Base-by-base conservation (phyloP, 2,113 vertebrate genomes). In the Stigmatopora argus region DNA sequence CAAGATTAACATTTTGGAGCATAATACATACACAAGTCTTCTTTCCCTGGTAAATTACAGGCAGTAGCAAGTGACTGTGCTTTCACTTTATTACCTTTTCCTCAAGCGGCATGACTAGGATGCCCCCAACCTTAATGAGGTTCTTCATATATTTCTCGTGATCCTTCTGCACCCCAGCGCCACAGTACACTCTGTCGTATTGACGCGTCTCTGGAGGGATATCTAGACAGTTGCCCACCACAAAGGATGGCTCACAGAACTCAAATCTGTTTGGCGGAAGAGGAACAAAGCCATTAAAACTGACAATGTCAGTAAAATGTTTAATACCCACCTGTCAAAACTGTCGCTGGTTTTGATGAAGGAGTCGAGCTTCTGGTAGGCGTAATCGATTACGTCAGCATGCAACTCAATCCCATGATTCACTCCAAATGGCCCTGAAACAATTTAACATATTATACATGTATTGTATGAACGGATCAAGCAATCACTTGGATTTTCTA, bases 131-230 rank as follows among this genome's bases (percentile, higher is more conserved):
- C 90, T 96, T 98, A 57, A 99, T 84, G 61, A 98, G 89, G 78
- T 88, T 95, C 88, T 94, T 99, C 97, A 99, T 98, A 89, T 95
- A 97, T 21, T 94, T 93, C 82, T 99, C 95, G 0, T 98, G 95
- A 10, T 98, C 94, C 53, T 92, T 95, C 88, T 97, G 96, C 15
- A 99, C 97, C 0, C 95, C 97, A 1, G 97, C 96, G 0, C 97
- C 97, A 15, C 96, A 99, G 84, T 98, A 99, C 7, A 99, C 96
- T 19, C 97, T 79, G 78, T 99, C 96, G 12, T 99, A 99, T 83
- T 95, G 93, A 44, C 91, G 92, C 64, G 92, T 93, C 67, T 95
- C 95, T 0, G 92, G 91, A 48, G 94, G 92, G 23, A 99, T 94
- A 86, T 99, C 96, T 68, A 99, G 87, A 52, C 96, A 99, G 77